Evolutionary conservation across 2,113 vertebrate species (phyloP).

Genomic region (Silurus asotus): DNA sequence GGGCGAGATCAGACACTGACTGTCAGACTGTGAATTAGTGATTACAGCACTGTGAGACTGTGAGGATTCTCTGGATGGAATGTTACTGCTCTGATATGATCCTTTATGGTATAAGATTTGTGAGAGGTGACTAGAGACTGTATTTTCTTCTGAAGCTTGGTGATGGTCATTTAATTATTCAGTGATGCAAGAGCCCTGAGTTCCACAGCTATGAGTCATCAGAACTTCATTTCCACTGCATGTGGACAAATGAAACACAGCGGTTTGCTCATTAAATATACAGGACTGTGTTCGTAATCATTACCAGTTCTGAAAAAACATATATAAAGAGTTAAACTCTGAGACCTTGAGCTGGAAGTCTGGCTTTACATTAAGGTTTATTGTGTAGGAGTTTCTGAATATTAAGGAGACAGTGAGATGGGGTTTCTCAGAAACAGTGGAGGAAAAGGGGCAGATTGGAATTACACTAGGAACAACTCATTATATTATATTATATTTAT

Average conservation of each 20-base stretch:
- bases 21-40: neutral
- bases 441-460: neutral
- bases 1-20: neutral
- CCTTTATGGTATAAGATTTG: neutral
- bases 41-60: too few relatives aligned
- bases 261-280: neutral
- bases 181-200: constrained; percentile 16
- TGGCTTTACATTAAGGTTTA: neutral
- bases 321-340: neutral
- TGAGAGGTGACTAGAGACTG: neutral
- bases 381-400: neutral
- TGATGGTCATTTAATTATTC: constrained; percentile 42
- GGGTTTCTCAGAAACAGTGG: neutral
- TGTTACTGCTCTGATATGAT: neutral
- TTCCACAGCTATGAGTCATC: constrained; percentile 38
- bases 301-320: constrained; percentile 4
- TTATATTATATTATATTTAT: too few relatives aligned
- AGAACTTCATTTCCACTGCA: constrained; percentile 19
- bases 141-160: constrained; percentile 23
- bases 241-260: neutral
- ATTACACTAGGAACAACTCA: neutral
- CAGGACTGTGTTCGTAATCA: neutral
- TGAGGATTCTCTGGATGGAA: neutral
- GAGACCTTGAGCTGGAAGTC: neutral
- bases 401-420: neutral